These are phyloP conservation scores for Drosophila neonasuta DNA, from an alignment of 2,888 invertebrate genomes.

Conservation along the genomic window DNA sequence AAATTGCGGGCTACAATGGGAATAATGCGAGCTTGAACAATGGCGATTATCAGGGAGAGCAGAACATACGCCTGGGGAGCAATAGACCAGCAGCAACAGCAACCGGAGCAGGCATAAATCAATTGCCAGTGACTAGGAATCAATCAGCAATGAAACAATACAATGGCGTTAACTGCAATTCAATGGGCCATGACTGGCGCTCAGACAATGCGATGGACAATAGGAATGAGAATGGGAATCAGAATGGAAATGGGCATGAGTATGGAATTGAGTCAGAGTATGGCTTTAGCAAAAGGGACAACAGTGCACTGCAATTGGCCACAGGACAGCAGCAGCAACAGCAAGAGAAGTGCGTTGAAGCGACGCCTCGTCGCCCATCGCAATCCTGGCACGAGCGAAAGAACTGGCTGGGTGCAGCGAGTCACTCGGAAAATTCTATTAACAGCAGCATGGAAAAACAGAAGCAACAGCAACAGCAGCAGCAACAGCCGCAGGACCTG, in stretches of 20 bases:
- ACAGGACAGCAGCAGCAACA: constrained; percentile 17
- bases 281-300: constrained; percentile 21
- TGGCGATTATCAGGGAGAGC: constrained; percentile 41
- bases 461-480: constrained; percentile 29
- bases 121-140: constrained; percentile 68
- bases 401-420: constrained; percentile 59
- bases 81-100: constrained; percentile 3
- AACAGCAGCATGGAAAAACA: constrained; percentile 58
- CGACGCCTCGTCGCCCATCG: constrained; percentile 28
- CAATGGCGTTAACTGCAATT: constrained; percentile 45
- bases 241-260: not conserved
- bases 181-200: constrained; percentile 39
- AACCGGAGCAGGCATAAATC: constrained; percentile 61
- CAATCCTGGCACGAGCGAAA: constrained; percentile 37
- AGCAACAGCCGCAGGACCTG: constrained; percentile 22
- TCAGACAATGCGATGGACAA: constrained; percentile 34
- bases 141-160: constrained; percentile 74
- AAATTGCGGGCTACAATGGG: constrained; percentile 59
- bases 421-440: constrained; percentile 73
- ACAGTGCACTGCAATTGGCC: constrained; percentile 68
- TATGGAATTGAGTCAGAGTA: constrained; percentile 1
- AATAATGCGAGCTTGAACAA: constrained; percentile 28
- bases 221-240: not conserved
- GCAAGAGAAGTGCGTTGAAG: not conserved
- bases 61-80: constrained; percentile 25